These are phyloP conservation scores for Ceratotherium simum DNA, from an alignment of 2,113 vertebrate genomes.

Conservation along the genomic window DNA sequence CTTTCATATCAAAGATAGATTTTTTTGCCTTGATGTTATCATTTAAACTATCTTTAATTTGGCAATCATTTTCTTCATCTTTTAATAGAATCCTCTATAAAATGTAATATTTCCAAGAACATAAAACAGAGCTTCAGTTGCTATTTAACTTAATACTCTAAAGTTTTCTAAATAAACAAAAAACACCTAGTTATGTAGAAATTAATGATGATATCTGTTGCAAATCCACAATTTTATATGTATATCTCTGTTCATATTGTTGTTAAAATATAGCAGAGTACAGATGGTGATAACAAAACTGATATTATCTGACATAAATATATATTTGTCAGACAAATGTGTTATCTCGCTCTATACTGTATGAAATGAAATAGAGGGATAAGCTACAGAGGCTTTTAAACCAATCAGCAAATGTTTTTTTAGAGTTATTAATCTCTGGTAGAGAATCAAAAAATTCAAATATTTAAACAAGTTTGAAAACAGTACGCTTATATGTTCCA, in stretches of 20 bases:
- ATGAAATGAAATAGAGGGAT: slow-evolving; percentile 72
- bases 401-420: slow-evolving; percentile 68
- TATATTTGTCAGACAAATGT: slow-evolving; percentile 80
- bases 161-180: slow-evolving; percentile 82
- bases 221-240: slow-evolving; percentile 76
- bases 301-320: slow-evolving; percentile 83
- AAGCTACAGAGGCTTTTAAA: slow-evolving; percentile 79
- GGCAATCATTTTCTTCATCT: slow-evolving; percentile 55
- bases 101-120: slow-evolving; percentile 60
- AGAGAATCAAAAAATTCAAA: slow-evolving; percentile 77
- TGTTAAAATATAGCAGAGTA: slow-evolving; percentile 84
- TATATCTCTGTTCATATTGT: slow-evolving; percentile 81
- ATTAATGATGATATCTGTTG: slow-evolving; percentile 85
- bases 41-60: slow-evolving; percentile 53
- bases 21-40: not conserved
- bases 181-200: slow-evolving; percentile 81
- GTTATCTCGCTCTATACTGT: slow-evolving; percentile 68
- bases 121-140: slow-evolving; percentile 69
- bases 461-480: slow-evolving; percentile 84
- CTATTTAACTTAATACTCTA: slow-evolving; percentile 83
- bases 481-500: slow-evolving; percentile 59
- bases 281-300: slow-evolving; percentile 83
- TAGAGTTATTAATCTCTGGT: slow-evolving; percentile 74
- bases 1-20: not conserved
- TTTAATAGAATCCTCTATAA: slow-evolving; percentile 64